Percentiles rank a stretch among this genome's conserved stretches.
These are phyloP conservation scores for Danio rerio DNA, from an alignment of 2,113 vertebrate species.

Conservation along the genomic window DNA sequence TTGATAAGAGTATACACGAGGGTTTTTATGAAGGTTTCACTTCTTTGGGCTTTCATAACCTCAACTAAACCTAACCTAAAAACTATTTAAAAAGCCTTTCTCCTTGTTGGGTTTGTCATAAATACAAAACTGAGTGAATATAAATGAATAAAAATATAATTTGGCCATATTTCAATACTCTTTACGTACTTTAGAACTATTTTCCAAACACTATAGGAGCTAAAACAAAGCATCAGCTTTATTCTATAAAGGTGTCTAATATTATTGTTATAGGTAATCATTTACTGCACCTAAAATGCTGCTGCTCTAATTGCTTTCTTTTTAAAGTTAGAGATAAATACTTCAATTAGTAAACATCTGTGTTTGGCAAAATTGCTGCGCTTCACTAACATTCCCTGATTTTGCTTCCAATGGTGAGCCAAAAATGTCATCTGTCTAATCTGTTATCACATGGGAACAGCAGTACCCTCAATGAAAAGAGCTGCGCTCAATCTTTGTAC, in stretches of 20 bases:
- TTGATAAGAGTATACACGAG: neutral
- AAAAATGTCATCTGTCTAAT: conserved; percentile 14
- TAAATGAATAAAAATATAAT: conserved; percentile 4
- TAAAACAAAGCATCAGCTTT: conserved; percentile 30
- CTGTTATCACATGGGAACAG: neutral
- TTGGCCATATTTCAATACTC: conserved; percentile 1
- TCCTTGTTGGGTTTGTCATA: neutral
- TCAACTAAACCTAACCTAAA: neutral
- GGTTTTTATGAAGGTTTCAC: neutral
- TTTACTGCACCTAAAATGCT: neutral
- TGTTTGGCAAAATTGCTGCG: conserved; percentile 57
- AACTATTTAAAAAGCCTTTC: neutral
- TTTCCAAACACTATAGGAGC: conserved; percentile 1
- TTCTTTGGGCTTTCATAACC: neutral
- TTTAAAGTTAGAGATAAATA: conserved; percentile 67
- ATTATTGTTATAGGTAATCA: conserved; percentile 42
- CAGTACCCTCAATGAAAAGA: conserved; percentile 12
- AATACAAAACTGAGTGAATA: neutral
- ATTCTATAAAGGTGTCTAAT: too few species aligned
- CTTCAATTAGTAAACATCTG: conserved; percentile 63
- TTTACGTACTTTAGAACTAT: conserved; percentile 4
- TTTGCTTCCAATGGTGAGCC: conserved; percentile 51
- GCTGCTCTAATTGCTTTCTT: conserved; percentile 31
- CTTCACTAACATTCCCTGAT: conserved; percentile 49
- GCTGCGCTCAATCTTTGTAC: neutral